Evolutionary conservation across 2,797 vertebrate genomes (phyloP).

Genomic region (Pangasius sanitwongsei): DNA sequence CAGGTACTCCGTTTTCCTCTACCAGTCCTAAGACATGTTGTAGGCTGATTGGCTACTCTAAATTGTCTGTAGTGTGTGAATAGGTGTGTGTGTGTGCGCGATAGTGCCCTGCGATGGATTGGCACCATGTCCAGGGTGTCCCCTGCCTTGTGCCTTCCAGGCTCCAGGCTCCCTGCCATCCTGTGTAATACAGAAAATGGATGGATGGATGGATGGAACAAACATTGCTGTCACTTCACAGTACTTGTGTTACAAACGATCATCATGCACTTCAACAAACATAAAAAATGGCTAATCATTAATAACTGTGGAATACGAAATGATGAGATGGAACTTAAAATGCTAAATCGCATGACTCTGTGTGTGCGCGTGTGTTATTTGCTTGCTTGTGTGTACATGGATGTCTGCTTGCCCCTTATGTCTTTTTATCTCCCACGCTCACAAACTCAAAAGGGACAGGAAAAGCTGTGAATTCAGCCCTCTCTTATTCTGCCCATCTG

Average conservation of each 20-base stretch:
- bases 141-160: no score
- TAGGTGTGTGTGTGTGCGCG: no score
- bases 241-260: neutral
- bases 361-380: neutral
- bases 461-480: slow-evolving; percentile 84
- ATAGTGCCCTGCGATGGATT: no score
- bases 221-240: neutral
- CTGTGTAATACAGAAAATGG: no score
- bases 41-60: no score
- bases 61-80: no score
- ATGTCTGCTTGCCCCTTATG: slow-evolving; percentile 17
- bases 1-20: no score
- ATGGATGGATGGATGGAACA: no score
- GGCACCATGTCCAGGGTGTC: no score
- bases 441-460: slow-evolving; percentile 80
- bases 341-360: neutral
- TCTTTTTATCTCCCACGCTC: slow-evolving; percentile 47
- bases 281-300: no score
- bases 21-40: no score
- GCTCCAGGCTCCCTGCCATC: no score
- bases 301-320: neutral
- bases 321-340: neutral
- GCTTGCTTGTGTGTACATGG: slow-evolving; percentile 9
- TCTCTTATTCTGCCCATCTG: slow-evolving; percentile 88
- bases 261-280: neutral